phyloP scores from a whole-genome alignment of 2,888 invertebrate species.

The Geophilus truncorum region DNA sequence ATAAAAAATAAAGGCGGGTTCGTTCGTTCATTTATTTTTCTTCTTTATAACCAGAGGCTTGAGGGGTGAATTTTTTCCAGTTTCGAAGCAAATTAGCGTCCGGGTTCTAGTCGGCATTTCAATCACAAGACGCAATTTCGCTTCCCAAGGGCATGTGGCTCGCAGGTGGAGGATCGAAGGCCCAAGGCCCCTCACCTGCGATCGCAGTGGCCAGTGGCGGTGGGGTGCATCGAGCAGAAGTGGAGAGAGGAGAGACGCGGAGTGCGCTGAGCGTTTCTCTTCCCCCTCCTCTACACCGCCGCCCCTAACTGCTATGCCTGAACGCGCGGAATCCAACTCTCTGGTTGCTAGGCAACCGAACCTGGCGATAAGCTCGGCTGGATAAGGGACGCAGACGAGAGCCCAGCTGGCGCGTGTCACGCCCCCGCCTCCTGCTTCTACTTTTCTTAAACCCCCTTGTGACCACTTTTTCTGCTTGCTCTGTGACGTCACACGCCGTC shows the following conservation, averaged over 20 bases:
- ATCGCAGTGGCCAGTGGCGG: not conserved
- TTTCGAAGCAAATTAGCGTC: not conserved
- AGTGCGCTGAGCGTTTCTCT: not conserved
- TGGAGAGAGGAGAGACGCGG: not conserved
- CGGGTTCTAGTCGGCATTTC: not conserved
- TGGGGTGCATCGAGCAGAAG: not conserved
- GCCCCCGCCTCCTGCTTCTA: not conserved
- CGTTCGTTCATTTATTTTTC: not conserved
- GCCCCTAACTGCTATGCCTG: not conserved
- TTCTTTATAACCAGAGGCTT: too few relatives aligned
- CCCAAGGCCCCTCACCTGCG: conserved; percentile 7
- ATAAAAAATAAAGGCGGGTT: too few relatives aligned
- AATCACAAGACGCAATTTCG: conserved; percentile 11
- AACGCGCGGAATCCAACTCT: not conserved
- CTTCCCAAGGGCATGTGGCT: not conserved
- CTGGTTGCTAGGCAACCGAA: not conserved
- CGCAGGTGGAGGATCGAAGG: not conserved
- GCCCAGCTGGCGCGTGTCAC: conserved; percentile 13
- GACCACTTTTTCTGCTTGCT: not conserved
- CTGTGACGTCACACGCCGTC: not conserved
- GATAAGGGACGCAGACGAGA: not conserved
- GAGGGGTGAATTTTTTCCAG: not conserved
- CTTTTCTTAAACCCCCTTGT: not conserved
- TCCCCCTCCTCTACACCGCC: not conserved
- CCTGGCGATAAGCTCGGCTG: not conserved